Evolutionary conservation across 2,113 vertebrate species (phyloP).

Genomic region (Zapus hudsonius): DNA sequence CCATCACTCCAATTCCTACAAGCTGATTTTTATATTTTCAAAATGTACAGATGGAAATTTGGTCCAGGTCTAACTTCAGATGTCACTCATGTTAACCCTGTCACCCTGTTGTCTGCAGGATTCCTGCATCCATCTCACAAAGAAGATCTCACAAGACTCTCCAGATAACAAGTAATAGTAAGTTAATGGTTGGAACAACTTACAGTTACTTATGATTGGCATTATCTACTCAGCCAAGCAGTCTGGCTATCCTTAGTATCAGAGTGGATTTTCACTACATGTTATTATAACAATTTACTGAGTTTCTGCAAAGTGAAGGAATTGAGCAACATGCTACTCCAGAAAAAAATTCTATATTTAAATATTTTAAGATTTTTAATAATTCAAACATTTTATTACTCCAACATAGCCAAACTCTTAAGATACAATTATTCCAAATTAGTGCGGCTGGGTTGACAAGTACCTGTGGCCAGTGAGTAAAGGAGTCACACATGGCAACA

Average conservation of each 20-base stretch:
- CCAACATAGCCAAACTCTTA: slow-evolving; percentile 20
- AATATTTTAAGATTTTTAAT: slow-evolving; percentile 65
- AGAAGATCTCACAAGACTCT: neutral
- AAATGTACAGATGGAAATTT: neutral
- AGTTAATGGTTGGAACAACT: neutral
- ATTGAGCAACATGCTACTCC: neutral
- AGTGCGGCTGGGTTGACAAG: slow-evolving; percentile 26
- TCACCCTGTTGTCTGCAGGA: neutral
- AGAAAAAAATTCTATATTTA: slow-evolving; percentile 42
- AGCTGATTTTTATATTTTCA: no score
- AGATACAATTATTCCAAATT: slow-evolving; percentile 56
- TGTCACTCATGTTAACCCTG: neutral
- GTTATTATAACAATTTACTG: neutral
- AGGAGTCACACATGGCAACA: neutral
- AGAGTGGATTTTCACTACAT: neutral
- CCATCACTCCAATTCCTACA: no score
- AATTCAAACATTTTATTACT: slow-evolving; percentile 50
- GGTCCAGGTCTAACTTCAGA: neutral
- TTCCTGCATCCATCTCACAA: neutral
- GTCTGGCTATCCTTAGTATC: neutral
- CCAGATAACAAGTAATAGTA: neutral
- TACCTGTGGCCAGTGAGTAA: neutral
- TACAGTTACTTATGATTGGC: no score
- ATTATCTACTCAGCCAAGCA: no score
- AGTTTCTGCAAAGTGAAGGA: neutral